A percentile compares a stretch with the other conserved stretches of the same genome.
Evolutionary conservation across 2,797 vertebrate genomes (phyloP).

Genomic region (Tiaroga cobitis): DNA sequence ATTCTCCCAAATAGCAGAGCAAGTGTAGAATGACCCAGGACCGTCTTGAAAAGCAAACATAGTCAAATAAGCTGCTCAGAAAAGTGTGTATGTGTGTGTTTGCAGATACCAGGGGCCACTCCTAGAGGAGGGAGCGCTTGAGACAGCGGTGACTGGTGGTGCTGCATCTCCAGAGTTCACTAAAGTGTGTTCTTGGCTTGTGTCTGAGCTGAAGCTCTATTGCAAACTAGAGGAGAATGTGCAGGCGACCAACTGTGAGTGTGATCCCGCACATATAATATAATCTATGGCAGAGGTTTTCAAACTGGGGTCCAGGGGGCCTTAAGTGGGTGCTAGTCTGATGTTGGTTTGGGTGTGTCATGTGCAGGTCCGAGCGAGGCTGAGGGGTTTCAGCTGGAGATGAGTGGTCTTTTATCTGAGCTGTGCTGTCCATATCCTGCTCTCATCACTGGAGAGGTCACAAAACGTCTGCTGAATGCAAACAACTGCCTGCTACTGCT

Average conservation of each 20-base stretch:
- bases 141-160: conserved; percentile 81
- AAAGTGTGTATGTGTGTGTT: conserved; percentile 16
- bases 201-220: conserved; percentile 89
- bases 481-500: conserved; percentile 92
- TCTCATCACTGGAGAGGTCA: conserved; percentile 89
- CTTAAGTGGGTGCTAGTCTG: background rate
- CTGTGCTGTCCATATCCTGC: conserved; percentile 89
- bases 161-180: conserved; percentile 93
- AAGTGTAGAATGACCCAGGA: background rate
- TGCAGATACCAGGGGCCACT: conserved; percentile 94
- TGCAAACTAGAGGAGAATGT: conserved; percentile 95
- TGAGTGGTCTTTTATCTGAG: conserved; percentile 93
- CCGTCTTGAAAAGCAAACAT: background rate
- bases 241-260: conserved; percentile 95
- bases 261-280: background rate
- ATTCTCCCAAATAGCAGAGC: background rate
- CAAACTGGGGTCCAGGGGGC: background rate
- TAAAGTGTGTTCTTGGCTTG: conserved; percentile 95
- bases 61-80: background rate
- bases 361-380: conserved; percentile 87
- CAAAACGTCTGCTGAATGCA: conserved; percentile 88
- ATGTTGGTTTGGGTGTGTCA: conserved; percentile 2
- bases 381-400: conserved; percentile 94
- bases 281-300: background rate
- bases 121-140: conserved; percentile 89